A percentile compares a stretch with the other conserved stretches of the same genome.
Conservation (phyloP, 2,113 vertebrate species). For the Festucalex cinctus region DNA sequence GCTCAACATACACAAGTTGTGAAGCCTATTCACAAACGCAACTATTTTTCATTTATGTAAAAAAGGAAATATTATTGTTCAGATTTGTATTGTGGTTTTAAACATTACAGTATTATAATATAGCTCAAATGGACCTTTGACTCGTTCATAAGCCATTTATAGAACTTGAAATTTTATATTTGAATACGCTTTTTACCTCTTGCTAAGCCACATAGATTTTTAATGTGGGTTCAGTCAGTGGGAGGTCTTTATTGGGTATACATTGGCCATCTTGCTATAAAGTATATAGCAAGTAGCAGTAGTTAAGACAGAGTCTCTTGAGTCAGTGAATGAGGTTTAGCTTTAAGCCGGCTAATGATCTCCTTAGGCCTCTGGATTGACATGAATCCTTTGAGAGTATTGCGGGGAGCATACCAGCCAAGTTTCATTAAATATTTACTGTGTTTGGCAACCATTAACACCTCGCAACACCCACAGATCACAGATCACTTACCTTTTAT, state of each 20-base stretch:
- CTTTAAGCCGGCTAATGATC: conserved; percentile 61
- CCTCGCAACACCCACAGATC: conserved; percentile 50
- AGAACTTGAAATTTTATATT: not conserved
- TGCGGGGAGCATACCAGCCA: conserved; percentile 51
- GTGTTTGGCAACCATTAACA: conserved; percentile 63
- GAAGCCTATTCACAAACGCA: too few species aligned
- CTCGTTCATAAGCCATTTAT: not conserved
- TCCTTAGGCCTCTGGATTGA: conserved; percentile 53
- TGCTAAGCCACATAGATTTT: not conserved
- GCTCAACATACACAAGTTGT: not conserved
- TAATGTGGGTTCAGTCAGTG: conserved; percentile 10
- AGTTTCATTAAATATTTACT: conserved; percentile 69
- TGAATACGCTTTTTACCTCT: not conserved
- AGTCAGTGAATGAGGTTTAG: conserved; percentile 47
- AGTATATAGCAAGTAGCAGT: not conserved
- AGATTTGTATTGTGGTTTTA: too few species aligned
- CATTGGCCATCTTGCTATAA: conserved; percentile 25
- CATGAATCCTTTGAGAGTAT: conserved; percentile 49
- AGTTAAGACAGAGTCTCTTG: not conserved
- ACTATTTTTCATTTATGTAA: too few species aligned
- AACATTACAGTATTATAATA: too few species aligned
- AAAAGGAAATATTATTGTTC: too few species aligned
- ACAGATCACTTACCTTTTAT: conserved; percentile 38
- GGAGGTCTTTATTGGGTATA: conserved; percentile 13
- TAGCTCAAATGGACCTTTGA: not conserved